Percentiles rank a stretch among this genome's conserved stretches.
phyloP scores from a whole-genome alignment of 2,888 invertebrate genomes.

The Morinoia aosen region DNA sequence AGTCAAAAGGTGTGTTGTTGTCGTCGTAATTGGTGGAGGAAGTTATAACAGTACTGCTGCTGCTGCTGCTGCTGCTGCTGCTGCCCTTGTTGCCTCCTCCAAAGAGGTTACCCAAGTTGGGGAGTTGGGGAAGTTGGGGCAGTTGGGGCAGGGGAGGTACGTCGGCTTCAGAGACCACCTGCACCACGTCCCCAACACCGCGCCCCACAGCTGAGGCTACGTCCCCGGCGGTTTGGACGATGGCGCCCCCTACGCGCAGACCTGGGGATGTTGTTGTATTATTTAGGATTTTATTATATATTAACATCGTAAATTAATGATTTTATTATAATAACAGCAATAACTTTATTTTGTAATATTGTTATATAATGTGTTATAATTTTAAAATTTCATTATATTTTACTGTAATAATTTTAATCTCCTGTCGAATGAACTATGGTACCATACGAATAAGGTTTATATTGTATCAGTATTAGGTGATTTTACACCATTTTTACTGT shows the following conservation, averaged over 20 bases:
- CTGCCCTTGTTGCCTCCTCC: background rate
- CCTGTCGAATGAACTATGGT: too few species aligned
- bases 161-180: conserved; percentile 56
- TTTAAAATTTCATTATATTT: too few species aligned
- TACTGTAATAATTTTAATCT: too few species aligned
- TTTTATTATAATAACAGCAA: too few species aligned
- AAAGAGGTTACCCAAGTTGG: background rate
- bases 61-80: background rate
- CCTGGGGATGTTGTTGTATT: background rate
- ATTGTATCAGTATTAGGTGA: too few species aligned
- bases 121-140: conserved; percentile 53
- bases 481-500: too few species aligned
- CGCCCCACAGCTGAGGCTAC: conserved; percentile 60
- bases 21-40: background rate
- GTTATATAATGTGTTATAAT: too few species aligned
- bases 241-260: conserved; percentile 60
- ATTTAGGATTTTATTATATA: background rate
- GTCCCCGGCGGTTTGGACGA: conserved; percentile 60
- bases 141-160: conserved; percentile 61
- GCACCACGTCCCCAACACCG: conserved; percentile 62
- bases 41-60: background rate
- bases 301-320: background rate
- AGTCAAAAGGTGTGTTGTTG: background rate
- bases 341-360: too few species aligned
- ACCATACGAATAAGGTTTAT: too few species aligned